Evolutionary conservation across 2,113 vertebrate genomes (phyloP).

Genomic region (Ceratotherium simum): DNA sequence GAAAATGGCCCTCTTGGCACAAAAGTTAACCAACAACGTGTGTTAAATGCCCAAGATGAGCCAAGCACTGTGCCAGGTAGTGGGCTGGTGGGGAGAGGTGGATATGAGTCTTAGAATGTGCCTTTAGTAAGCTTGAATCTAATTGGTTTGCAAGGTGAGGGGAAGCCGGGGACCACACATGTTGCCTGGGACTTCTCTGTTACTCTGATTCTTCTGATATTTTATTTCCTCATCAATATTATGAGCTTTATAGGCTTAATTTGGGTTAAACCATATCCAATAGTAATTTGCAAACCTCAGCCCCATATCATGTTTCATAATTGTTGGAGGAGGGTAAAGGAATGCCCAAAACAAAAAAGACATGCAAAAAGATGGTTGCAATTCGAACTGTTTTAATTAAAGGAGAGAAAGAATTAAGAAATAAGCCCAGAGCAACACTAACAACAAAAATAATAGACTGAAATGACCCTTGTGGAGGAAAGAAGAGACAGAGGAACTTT

Average conservation of each 20-base stretch:
- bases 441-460: neutral
- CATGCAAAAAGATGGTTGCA: neutral
- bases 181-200: neutral
- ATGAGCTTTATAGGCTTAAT: neutral
- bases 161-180: neutral
- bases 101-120: fast-evolving
- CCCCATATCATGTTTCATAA: neutral
- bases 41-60: neutral
- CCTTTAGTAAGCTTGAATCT: neutral
- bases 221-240: neutral
- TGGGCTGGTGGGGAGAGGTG: fast-evolving
- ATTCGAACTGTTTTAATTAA: neutral
- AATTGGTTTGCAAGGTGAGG: neutral
- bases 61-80: neutral
- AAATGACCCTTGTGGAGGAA: neutral
- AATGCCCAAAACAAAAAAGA: neutral
- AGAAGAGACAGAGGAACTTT: neutral
- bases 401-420: neutral
- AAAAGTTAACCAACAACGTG: neutral
- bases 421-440: neutral
- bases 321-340: neutral
- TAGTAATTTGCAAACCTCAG: neutral
- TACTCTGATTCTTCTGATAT: neutral
- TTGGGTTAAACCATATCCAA: neutral
- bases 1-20: conserved; percentile 6